These are phyloP conservation scores for Dromiciops gliroides DNA, from an alignment of 2,113 vertebrate genomes.

Conservation along the genomic window DNA sequence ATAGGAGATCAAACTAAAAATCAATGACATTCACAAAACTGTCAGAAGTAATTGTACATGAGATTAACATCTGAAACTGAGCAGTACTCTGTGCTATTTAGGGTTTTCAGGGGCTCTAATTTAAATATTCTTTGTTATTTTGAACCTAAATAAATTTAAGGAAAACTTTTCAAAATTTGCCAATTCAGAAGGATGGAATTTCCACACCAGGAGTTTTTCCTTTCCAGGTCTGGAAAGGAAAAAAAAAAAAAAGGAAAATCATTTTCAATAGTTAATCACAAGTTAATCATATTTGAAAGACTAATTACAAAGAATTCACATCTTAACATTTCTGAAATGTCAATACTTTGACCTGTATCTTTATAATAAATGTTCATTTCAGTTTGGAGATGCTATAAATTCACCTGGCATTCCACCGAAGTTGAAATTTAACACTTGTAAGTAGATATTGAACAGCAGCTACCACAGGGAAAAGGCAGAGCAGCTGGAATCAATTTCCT, in stretches of 20 bases:
- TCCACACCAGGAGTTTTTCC: background rate
- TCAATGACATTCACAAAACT: conserved; percentile 40
- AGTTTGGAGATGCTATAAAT: conserved; percentile 37
- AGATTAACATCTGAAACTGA: conserved; percentile 58
- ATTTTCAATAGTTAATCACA: conserved; percentile 2
- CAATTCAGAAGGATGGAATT: background rate
- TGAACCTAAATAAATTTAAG: conserved; percentile 46
- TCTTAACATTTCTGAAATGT: conserved; percentile 54
- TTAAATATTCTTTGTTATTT: conserved; percentile 34
- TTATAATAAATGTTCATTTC: conserved; percentile 49
- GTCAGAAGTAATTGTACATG: conserved; percentile 55
- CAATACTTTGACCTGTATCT: conserved; percentile 14
- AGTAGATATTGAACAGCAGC: conserved; percentile 40
- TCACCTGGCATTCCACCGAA: conserved; percentile 41
- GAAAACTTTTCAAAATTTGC: background rate
- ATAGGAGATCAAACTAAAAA: conserved; percentile 62
- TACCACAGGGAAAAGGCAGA: conserved; percentile 25
- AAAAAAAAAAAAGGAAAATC: background rate
- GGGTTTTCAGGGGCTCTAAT: conserved; percentile 13
- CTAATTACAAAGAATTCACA: background rate
- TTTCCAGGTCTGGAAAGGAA: background rate
- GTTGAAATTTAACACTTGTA: conserved; percentile 57
- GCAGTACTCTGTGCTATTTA: conserved; percentile 2
- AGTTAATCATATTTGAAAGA: conserved; percentile 34
- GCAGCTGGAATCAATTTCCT: conserved; percentile 39